Evolutionary conservation across 2,797 vertebrate genomes (phyloP).

Genomic region (Acomys russatus): DNA sequence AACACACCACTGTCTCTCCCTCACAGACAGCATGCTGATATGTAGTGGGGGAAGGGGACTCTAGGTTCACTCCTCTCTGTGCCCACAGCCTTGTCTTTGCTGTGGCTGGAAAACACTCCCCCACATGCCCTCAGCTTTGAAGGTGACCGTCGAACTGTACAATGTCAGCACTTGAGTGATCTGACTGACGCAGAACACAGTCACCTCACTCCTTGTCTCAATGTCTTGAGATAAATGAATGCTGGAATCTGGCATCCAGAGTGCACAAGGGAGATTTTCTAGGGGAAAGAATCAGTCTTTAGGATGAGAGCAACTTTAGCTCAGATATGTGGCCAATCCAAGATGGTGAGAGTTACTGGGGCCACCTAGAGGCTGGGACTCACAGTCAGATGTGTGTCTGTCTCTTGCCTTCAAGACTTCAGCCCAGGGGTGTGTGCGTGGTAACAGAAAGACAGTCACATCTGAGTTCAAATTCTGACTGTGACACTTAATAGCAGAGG

Average conservation of each 20-base stretch:
- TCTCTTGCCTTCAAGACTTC: not conserved
- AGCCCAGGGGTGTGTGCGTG: not conserved
- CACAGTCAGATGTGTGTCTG: not conserved
- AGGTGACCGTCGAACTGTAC: not conserved
- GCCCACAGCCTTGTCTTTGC: not conserved
- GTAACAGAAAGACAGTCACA: not conserved
- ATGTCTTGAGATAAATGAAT: not conserved
- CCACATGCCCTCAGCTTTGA: not conserved
- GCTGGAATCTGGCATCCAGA: not conserved
- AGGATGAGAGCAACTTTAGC: not conserved
- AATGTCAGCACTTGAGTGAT: fast-evolving
- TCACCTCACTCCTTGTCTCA: not conserved
- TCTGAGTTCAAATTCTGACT: not conserved
- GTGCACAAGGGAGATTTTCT: not conserved
- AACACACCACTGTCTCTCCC: not conserved
- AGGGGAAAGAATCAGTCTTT: not conserved
- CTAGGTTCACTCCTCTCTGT: not conserved
- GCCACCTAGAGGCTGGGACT: not conserved
- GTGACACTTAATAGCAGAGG: not conserved
- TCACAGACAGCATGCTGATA: slow-evolving; percentile 8
- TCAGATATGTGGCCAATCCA: not conserved
- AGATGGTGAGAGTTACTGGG: too few relatives aligned
- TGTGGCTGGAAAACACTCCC: not conserved
- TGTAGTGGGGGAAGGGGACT: not conserved
- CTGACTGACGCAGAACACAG: not conserved